Base-by-base conservation (phyloP, 2,888 invertebrate genomes). In the Embidobia sp. region DNA sequence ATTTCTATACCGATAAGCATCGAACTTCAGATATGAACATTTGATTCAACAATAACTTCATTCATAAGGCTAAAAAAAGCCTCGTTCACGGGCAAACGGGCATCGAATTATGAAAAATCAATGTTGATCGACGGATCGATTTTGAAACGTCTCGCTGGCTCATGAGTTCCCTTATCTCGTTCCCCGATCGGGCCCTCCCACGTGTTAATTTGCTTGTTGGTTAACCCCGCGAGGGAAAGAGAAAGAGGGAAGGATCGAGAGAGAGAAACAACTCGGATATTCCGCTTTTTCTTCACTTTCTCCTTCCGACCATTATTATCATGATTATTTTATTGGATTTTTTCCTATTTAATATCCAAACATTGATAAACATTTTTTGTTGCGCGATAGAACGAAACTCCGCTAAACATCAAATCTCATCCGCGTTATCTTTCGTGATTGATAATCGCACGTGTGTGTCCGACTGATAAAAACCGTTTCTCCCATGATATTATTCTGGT, bases 201-300 rank as follows among this genome's bases (percentile, higher is more conserved):
- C 87, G 88, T 88, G 88, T 88, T 89, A 89, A 88, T 89, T 89
- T 88, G 88, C 88, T 88, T 89, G 88, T 85, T 86, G 86, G 85
- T 86, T 85, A 85, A 86, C 83, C 82, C 53, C 27, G 10, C 16
- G n/a, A n/a, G n/a, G n/a, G n/a, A n/a, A n/a, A n/a, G n/a, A n/a
- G n/a, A n/a, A n/a, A n/a, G n/a, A n/a, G n/a, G n/a, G n/a, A n/a
- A n/a, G n/a, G n/a, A n/a, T n/a, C n/a, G n/a, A n/a, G n/a, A n/a
- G n/a, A n/a, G n/a, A n/a, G n/a, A n/a, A n/a, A n/a, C n/a, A n/a
- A n/a, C n/a, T n/a, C n/a, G n/a, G n/a, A n/a, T n/a, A n/a, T n/a
- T n/a, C n/a, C n/a, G n/a, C n/a, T n/a, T n/a, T 7, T 16, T 18
- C 6, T n/a, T 8, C 33, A 80, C 79, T 57, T 70, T 42, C 40